Evolutionary conservation across 2,888 invertebrate genomes (phyloP).

Genomic region (Rhamnusium bicolor): DNA sequence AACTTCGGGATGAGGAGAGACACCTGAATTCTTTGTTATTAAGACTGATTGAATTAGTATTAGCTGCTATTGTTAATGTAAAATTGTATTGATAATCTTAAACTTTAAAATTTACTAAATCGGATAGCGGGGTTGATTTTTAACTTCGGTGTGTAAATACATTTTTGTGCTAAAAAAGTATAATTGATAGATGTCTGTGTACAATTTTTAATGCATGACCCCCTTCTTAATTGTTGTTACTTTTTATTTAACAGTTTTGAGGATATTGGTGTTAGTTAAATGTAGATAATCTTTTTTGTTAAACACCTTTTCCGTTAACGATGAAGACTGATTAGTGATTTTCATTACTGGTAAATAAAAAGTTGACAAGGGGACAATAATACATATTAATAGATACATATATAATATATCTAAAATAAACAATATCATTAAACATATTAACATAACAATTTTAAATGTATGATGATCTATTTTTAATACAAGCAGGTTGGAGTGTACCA

Average conservation of each 20-base stretch:
- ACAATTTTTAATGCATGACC: slow-evolving; percentile 21
- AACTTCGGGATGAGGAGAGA: slow-evolving; percentile 24
- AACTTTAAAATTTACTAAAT: slow-evolving; percentile 1
- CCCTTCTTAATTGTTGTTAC: slow-evolving; percentile 40
- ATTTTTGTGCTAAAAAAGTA: slow-evolving; percentile 29
- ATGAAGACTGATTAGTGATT: slow-evolving; percentile 44
- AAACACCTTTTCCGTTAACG: slow-evolving; percentile 21
- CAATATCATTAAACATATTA: slow-evolving; percentile 53
- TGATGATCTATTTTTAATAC: slow-evolving; percentile 19
- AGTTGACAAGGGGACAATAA: slow-evolving; percentile 60
- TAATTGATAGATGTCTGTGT: slow-evolving; percentile 19
- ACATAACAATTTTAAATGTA: slow-evolving; percentile 3
- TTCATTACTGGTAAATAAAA: slow-evolving; percentile 57
- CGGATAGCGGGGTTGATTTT: slow-evolving; percentile 27
- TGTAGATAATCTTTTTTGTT: slow-evolving; percentile 6
- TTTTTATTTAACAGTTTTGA: slow-evolving; percentile 44
- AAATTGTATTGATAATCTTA: slow-evolving; percentile 21
- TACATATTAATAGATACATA: slow-evolving; percentile 37
- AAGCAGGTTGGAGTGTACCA: slow-evolving; percentile 23
- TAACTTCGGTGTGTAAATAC: slow-evolving; percentile 31
- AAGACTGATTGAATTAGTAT: slow-evolving; percentile 61
- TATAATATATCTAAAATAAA: slow-evolving; percentile 33
- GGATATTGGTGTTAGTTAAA: slow-evolving; percentile 9
- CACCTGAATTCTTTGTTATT: slow-evolving; percentile 47
- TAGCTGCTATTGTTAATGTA: slow-evolving; percentile 41